Conservation (phyloP, 2,113 vertebrate genomes). For the Eclectus roratus region DNA sequence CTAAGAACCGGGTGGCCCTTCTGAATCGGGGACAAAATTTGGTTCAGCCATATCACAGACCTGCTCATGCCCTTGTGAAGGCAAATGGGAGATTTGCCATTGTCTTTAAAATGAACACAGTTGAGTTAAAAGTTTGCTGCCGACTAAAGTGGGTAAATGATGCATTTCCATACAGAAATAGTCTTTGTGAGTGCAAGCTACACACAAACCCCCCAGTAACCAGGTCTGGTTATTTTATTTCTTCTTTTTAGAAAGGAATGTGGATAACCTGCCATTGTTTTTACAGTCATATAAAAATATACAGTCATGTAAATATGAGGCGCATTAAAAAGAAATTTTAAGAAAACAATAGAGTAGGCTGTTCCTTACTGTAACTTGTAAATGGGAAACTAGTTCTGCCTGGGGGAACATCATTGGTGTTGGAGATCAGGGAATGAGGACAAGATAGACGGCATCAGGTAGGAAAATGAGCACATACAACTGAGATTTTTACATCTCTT, state of each 20-base stretch:
- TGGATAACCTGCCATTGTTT: neutral
- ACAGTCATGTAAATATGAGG: neutral
- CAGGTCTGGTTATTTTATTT: neutral
- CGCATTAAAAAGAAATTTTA: neutral
- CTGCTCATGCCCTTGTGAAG: neutral
- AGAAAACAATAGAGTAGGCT: neutral
- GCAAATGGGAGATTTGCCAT: accelerated
- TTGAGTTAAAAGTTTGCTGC: neutral
- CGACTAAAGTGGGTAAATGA: neutral
- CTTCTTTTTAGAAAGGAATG: neutral
- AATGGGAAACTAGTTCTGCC: neutral
- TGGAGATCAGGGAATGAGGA: neutral
- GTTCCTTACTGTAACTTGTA: neutral
- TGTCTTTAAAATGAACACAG: neutral
- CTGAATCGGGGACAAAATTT: neutral
- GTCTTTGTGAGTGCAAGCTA: neutral
- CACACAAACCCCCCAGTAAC: accelerated
- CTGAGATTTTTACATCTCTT: neutral
- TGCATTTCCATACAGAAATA: neutral
- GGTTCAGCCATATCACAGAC: neutral
- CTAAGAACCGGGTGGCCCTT: neutral
- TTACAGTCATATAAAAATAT: neutral
- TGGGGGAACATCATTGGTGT: neutral
- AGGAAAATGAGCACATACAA: neutral
- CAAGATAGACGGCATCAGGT: neutral